These are phyloP conservation scores for Papilio dardanus DNA, from an alignment of 1,140 invertebrate species.

Conservation along the genomic window DNA sequence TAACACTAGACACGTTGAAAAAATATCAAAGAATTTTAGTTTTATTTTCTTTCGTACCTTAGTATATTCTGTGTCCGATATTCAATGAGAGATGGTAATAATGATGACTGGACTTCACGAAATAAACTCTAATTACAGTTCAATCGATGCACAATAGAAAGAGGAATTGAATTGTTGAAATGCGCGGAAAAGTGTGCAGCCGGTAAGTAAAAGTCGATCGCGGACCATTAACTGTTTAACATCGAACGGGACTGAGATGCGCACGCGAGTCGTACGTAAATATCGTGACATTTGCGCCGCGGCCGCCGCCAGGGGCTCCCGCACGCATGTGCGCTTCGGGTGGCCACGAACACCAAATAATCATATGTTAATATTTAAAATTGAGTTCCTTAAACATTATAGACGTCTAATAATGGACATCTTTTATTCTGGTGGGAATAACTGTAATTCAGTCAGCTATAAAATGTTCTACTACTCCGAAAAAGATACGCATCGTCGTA, in stretches of 20 bases:
- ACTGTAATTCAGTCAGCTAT: background rate
- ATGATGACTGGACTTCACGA: too few species aligned
- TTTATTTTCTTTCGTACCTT: too few species aligned
- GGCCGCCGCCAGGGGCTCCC: conserved; percentile 5
- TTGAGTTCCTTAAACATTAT: too few species aligned
- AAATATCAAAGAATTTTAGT: too few species aligned
- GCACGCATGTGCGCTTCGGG: conserved; percentile 9
- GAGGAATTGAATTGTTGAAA: background rate
- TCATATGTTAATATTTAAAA: too few species aligned
- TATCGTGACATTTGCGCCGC: conserved; percentile 71
- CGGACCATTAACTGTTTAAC: conserved; percentile 59
- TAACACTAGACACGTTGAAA: too few species aligned
- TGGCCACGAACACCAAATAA: background rate
- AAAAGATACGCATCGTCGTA: background rate
- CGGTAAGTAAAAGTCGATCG: conserved; percentile 49
- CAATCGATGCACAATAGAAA: background rate
- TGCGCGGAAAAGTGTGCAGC: conserved; percentile 41
- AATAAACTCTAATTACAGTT: background rate
- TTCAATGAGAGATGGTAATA: too few species aligned
- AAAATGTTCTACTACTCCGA: background rate
- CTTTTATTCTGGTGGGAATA: too few species aligned
- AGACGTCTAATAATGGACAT: too few species aligned
- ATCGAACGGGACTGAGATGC: conserved; percentile 52
- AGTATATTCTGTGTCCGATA: too few species aligned
- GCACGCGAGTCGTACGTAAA: conserved; percentile 61